phyloP scores from a whole-genome alignment of 2,888 invertebrate genomes.

The Lithophane ornitopus region DNA sequence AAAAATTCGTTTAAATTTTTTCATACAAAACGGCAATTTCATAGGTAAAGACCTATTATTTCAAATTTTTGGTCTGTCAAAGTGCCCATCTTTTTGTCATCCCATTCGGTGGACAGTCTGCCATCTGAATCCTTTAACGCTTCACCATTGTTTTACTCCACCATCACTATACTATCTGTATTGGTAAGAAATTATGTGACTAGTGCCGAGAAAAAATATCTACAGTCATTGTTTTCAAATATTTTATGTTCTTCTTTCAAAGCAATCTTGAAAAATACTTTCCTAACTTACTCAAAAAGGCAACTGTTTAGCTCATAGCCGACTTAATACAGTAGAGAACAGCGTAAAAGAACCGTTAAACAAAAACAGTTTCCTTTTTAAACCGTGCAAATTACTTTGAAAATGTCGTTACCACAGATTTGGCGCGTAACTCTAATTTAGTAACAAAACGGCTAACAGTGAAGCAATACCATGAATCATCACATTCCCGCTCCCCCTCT shows the following conservation, averaged over 20 bases:
- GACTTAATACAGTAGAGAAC: constrained; percentile 46
- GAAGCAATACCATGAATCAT: constrained; percentile 63
- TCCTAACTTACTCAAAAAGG: constrained; percentile 35
- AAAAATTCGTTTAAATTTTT: no score
- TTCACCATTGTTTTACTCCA: neutral
- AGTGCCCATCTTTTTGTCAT: neutral
- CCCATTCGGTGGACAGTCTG: neutral
- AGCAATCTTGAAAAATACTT: constrained; percentile 29
- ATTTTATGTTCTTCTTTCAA: neutral
- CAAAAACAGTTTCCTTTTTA: constrained; percentile 49
- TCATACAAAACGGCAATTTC: no score
- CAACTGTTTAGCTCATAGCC: constrained; percentile 46
- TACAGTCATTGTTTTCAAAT: neutral
- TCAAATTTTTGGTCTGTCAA: neutral
- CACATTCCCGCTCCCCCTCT: constrained; percentile 44
- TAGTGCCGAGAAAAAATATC: neutral
- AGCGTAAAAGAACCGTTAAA: constrained; percentile 46
- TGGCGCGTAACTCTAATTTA: constrained; percentile 62
- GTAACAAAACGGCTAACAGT: constrained; percentile 61
- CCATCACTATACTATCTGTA: neutral
- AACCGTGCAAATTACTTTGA: constrained; percentile 60
- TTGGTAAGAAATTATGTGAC: neutral
- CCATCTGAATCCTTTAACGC: neutral
- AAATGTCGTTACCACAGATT: constrained; percentile 64
- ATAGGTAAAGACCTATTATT: no score